phyloP scores from a whole-genome alignment of 2,797 vertebrate species.

The Falco biarmicus region DNA sequence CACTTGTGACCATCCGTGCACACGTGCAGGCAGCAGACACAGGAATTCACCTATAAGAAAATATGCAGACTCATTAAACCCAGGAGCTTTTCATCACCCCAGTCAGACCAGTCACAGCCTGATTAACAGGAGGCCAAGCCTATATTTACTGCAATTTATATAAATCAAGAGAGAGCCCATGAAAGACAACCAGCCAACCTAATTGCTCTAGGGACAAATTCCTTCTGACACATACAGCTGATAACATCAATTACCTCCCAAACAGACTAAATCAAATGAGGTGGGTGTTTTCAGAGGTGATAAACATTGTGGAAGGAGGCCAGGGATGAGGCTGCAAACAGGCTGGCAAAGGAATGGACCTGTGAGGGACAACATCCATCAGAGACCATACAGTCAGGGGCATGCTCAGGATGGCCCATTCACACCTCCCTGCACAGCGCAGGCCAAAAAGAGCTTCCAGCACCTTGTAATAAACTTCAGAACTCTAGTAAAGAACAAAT shows the following conservation, averaged over 20 bases:
- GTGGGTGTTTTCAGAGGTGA: conserved; percentile 38
- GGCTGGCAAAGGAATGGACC: not conserved
- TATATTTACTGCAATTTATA: conserved; percentile 64
- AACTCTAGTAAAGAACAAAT: not conserved
- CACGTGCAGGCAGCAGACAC: not conserved
- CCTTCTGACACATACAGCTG: conserved; percentile 42
- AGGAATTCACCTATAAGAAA: not conserved
- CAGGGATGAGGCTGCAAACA: not conserved
- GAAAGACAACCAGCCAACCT: conserved; percentile 44
- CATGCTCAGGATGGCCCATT: not conserved
- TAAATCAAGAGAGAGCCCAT: conserved; percentile 46
- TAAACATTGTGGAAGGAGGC: conserved; percentile 41
- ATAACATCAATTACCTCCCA: conserved; percentile 58
- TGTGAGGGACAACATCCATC: not conserved
- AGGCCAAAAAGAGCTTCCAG: not conserved
- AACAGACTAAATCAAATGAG: conserved; percentile 36
- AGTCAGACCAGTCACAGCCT: not conserved
- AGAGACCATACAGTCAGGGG: fast-evolving
- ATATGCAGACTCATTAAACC: not conserved
- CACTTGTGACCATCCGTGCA: fast-evolving
- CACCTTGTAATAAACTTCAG: not conserved
- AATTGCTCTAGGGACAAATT: conserved; percentile 60
- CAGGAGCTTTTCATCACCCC: conserved; percentile 4
- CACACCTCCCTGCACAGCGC: not conserved
- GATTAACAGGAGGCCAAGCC: conserved; percentile 57